These are phyloP conservation scores for Bungarus multicinctus DNA, from an alignment of 2,113 vertebrate species.

Conservation along the genomic window DNA sequence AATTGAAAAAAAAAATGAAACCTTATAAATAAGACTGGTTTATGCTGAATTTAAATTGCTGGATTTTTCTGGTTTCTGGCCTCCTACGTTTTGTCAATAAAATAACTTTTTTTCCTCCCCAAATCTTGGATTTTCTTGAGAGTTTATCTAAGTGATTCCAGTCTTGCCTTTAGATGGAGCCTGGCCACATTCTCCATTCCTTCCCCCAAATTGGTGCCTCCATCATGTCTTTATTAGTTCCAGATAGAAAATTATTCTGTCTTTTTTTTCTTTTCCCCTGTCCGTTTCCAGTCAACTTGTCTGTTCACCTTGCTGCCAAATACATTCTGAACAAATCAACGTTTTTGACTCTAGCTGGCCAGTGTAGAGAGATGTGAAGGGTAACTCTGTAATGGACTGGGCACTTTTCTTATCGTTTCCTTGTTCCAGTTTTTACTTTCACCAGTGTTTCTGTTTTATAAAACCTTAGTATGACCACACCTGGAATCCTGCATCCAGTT, in stretches of 20 bases:
- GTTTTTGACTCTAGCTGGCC: neutral
- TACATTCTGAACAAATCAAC: neutral
- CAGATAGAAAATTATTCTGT: neutral
- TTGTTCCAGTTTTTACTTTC: neutral
- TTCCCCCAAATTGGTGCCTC: neutral
- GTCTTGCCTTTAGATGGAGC: neutral
- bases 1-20: neutral
- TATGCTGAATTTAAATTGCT: neutral
- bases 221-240: neutral
- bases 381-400: neutral
- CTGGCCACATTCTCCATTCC: neutral
- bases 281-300: neutral
- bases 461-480: neutral
- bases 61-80: neutral
- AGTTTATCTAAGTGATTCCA: neutral
- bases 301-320: neutral
- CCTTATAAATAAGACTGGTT: neutral
- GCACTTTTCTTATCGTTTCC: neutral
- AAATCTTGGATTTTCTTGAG: neutral
- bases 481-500: neutral
- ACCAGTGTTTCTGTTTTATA: neutral
- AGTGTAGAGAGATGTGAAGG: neutral
- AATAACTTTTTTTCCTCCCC: neutral
- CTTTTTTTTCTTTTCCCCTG: too few relatives aligned
- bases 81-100: neutral